Conservation (phyloP, 2,797 vertebrate genomes). For the Nyctalus aviator region DNA sequence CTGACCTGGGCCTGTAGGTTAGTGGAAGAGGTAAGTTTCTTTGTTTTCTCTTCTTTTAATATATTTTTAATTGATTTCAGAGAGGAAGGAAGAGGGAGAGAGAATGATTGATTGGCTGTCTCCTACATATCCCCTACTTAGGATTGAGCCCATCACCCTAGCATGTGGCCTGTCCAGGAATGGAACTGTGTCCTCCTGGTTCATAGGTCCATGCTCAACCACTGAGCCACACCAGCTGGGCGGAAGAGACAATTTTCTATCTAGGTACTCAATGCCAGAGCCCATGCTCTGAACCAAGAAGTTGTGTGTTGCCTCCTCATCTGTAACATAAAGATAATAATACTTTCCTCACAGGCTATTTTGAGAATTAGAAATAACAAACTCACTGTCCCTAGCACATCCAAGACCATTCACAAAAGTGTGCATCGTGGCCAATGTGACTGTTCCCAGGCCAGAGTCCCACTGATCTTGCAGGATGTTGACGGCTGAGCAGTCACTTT, state of each 20-base stretch:
- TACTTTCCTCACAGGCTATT: background rate
- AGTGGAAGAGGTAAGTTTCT: background rate
- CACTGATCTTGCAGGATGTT: background rate
- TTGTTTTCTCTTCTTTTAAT: too few relatives aligned
- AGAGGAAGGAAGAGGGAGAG: too few relatives aligned
- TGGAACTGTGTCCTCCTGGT: too few relatives aligned
- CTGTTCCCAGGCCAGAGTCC: background rate
- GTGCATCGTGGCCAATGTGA: background rate
- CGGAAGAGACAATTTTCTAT: background rate
- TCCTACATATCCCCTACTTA: too few relatives aligned
- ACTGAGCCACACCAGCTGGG: too few relatives aligned
- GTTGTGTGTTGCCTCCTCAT: background rate
- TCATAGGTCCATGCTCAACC: too few relatives aligned
- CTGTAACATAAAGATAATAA: background rate
- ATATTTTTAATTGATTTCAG: too few relatives aligned
- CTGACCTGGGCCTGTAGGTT: background rate
- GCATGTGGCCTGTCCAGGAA: too few relatives aligned
- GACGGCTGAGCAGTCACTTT: background rate
- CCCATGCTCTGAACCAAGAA: background rate
- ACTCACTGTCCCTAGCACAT: rapidly evolving
- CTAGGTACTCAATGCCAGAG: background rate
- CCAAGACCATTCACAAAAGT: background rate
- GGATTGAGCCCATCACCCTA: too few relatives aligned
- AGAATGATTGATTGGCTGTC: too few relatives aligned
- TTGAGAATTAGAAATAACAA: background rate